Evolutionary conservation across 2,888 invertebrate genomes (phyloP).

Genomic region (Apodemia duryi): DNA sequence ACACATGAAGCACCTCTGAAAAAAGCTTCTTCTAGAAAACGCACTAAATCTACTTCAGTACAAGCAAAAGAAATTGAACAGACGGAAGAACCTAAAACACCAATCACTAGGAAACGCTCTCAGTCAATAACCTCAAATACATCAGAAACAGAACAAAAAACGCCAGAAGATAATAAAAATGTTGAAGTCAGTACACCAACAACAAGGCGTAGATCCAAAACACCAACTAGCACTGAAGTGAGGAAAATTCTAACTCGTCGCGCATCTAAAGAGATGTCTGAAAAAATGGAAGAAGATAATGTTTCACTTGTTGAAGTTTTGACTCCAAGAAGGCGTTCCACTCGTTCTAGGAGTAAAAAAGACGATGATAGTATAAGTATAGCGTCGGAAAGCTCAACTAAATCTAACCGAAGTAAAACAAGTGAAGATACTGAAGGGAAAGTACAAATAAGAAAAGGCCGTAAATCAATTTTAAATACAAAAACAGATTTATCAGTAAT

Average conservation of each 20-base stretch:
- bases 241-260: conserved; percentile 60
- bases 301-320: conserved; percentile 41
- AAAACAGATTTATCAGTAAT: conserved; percentile 68
- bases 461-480: conserved; percentile 48
- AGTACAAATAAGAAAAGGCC: conserved; percentile 44
- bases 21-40: conserved; percentile 34
- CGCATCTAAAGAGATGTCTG: conserved; percentile 57
- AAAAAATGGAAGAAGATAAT: conserved; percentile 47
- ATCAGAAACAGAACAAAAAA: conserved; percentile 31
- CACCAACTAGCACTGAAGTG: conserved; percentile 53
- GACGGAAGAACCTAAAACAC: conserved; percentile 42
- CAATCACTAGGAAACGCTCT: conserved; percentile 51
- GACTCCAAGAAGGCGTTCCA: conserved; percentile 51
- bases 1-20: background rate
- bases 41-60: conserved; percentile 41
- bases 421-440: conserved; percentile 46
- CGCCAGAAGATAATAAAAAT: conserved; percentile 19
- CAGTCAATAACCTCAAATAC: conserved; percentile 52
- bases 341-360: conserved; percentile 45
- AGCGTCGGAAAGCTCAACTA: conserved; percentile 51
- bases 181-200: conserved; percentile 30
- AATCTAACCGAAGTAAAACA: conserved; percentile 44
- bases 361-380: conserved; percentile 59
- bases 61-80: conserved; percentile 31
- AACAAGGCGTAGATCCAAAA: conserved; percentile 43